Base-by-base conservation (phyloP, 2,888 invertebrate genomes). In the Belgica antarctica region DNA sequence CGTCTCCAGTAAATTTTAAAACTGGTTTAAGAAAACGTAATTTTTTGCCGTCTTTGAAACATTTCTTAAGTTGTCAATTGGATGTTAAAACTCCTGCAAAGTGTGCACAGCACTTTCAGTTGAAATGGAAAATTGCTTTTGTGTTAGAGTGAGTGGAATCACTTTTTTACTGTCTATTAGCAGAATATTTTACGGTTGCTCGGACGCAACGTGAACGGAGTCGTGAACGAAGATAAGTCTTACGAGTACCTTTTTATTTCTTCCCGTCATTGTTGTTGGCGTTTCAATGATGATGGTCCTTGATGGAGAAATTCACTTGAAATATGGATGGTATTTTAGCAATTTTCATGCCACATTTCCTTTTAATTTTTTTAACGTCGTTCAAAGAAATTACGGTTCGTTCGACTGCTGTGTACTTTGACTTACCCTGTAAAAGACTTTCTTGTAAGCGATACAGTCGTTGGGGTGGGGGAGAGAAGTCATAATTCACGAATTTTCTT, bases 261-360 rank as follows among this genome's bases (percentile, higher is more conserved):
- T n/a, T n/a, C n/a, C n/a, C 59, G 59, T 59, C 22, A 46, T 46
- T 31, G 52, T 19, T 52, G 52, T 52, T 52, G 52, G 17, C 12
- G 5, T 52, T 22, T 19, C 17, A 52, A 22, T 52, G 52, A 52
- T 52, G n/a, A 31, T n/a, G 52, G 12, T 27, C 25, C 25, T 59
- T 59, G 59, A 59, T 15, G 36, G 36, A 41, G 10, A 46, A 47
- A 27, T 25, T 47, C 47, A 47, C 59, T 68, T 68, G 68, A 68
- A 68, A 68, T 68, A 68, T 68, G 52, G n/a, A 68, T 68, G 68
- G 68, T 28, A 68, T 68, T 68, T 68, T 68, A 41, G 25, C 68
- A 68, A 68, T 68, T 68, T 68, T 68, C 65, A 68, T 57, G 68
- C 27, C 57, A 68, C 68, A 68, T 68, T 68, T 68, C 68, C 68